phyloP scores from a whole-genome alignment of 2,888 invertebrate species.

The Agonopterix alstromeriana region DNA sequence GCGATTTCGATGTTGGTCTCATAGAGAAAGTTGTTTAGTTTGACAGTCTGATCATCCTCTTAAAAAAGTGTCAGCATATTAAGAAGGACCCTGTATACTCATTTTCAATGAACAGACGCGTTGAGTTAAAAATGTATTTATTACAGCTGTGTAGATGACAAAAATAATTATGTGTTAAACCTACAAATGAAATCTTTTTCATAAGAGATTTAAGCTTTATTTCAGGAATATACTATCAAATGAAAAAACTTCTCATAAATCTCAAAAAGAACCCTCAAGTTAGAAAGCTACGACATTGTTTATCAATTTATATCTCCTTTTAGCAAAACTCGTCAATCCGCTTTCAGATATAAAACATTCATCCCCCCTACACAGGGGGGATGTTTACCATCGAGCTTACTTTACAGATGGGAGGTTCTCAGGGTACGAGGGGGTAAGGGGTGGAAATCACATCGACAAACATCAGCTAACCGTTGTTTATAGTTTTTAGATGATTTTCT shows the following conservation, averaged over 20 bases:
- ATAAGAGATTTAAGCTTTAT: too few species aligned
- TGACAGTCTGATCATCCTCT: too few species aligned
- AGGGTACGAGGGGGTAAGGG: background rate
- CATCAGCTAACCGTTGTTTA: slow-evolving; percentile 9
- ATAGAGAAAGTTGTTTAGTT: too few species aligned
- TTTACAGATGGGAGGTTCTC: slow-evolving; percentile 7
- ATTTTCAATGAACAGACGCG: too few species aligned
- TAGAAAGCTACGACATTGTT: background rate
- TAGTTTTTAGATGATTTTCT: slow-evolving; percentile 12
- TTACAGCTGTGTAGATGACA: too few species aligned
- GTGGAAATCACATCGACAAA: slow-evolving; percentile 10
- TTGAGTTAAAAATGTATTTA: too few species aligned
- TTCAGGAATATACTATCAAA: too few species aligned
- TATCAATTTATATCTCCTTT: background rate
- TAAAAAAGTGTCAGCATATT: too few species aligned
- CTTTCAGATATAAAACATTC: slow-evolving; percentile 1
- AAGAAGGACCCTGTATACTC: too few species aligned
- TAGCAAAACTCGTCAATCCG: background rate
- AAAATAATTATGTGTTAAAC: too few species aligned
- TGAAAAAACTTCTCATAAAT: background rate
- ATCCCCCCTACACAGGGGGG: background rate
- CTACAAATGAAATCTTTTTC: too few species aligned
- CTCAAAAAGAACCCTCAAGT: background rate
- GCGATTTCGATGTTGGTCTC: too few species aligned
- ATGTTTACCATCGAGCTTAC: slow-evolving; percentile 9